These are phyloP conservation scores for Xanthia togata DNA, from an alignment of 2,888 invertebrate species.

Conservation along the genomic window DNA sequence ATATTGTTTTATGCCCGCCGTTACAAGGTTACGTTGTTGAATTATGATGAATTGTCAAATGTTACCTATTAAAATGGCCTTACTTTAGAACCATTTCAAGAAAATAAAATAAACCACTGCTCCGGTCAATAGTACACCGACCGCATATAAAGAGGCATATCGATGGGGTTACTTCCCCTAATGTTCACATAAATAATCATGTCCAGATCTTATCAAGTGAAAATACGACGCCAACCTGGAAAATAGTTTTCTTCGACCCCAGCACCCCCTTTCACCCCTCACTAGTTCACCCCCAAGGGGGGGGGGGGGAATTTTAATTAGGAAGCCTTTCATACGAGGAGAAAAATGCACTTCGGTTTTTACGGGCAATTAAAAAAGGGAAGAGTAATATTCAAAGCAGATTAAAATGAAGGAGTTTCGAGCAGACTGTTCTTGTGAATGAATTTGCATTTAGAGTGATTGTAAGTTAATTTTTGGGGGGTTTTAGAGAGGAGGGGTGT, in stretches of 20 bases:
- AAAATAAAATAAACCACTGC: slow-evolving; percentile 46
- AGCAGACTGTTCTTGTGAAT: slow-evolving; percentile 44
- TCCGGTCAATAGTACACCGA: slow-evolving; percentile 72
- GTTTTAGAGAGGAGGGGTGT: slow-evolving; percentile 13
- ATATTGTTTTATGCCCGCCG: no score
- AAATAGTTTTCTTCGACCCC: slow-evolving; percentile 82
- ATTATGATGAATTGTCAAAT: no score
- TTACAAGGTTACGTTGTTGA: no score
- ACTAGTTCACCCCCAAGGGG: slow-evolving; percentile 53
- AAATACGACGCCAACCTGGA: slow-evolving; percentile 86
- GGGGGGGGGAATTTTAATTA: slow-evolving; percentile 85
- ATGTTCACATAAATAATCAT: slow-evolving; percentile 89
- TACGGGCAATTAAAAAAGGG: slow-evolving; percentile 61
- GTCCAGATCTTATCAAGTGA: slow-evolving; percentile 88
- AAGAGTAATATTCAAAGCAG: slow-evolving; percentile 54
- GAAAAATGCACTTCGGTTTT: slow-evolving; percentile 67
- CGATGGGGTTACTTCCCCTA: slow-evolving; percentile 88
- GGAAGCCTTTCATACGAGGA: slow-evolving; percentile 71
- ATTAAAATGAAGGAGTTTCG: slow-evolving; percentile 57
- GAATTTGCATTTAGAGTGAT: slow-evolving; percentile 61
- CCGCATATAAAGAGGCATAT: slow-evolving; percentile 86
- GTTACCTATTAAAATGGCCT: no score
- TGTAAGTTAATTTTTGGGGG: slow-evolving; percentile 33
- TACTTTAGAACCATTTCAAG: slow-evolving; percentile 3
- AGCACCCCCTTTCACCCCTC: slow-evolving; percentile 55